Evolutionary conservation across 2,888 invertebrate species (phyloP).

Genomic region (Pyralis farinalis): DNA sequence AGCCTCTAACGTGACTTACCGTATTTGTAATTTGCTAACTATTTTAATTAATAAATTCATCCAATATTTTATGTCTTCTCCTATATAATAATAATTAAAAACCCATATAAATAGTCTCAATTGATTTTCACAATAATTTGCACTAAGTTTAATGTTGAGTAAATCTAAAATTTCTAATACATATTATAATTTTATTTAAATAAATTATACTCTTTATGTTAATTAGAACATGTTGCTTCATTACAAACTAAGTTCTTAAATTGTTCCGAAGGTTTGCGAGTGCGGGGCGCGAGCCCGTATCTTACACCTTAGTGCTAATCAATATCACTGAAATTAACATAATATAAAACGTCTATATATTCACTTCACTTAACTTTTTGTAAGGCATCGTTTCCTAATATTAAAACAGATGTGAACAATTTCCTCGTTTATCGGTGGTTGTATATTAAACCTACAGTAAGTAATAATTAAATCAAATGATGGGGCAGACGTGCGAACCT

Average conservation of each 20-base stretch:
- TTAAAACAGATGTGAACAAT: slow-evolving; percentile 69
- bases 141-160: slow-evolving; percentile 79
- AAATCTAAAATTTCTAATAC: slow-evolving; percentile 81
- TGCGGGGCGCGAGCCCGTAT: slow-evolving; percentile 51
- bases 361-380: slow-evolving; percentile 73
- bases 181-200: slow-evolving; percentile 76
- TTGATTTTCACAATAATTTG: slow-evolving; percentile 80
- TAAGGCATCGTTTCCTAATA: slow-evolving; percentile 77
- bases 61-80: slow-evolving; percentile 77
- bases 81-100: slow-evolving; percentile 80
- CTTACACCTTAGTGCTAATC: slow-evolving; percentile 65
- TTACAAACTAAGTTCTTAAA: slow-evolving; percentile 79
- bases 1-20: slow-evolving; percentile 78
- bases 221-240: slow-evolving; percentile 71
- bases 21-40: slow-evolving; percentile 81
- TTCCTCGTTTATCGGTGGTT: slow-evolving; percentile 70
- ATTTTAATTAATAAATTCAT: slow-evolving; percentile 82
- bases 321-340: slow-evolving; percentile 76
- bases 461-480: slow-evolving; percentile 47
- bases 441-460: slow-evolving; percentile 66
- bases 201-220: slow-evolving; percentile 79
- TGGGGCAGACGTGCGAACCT: slow-evolving; percentile 30
- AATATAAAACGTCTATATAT: slow-evolving; percentile 76
- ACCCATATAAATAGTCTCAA: slow-evolving; percentile 80
- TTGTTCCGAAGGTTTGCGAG: slow-evolving; percentile 73